Evolutionary conservation across 2,797 vertebrate species (phyloP), one percentile per base, ranked within the genome.

Genomic region (Hoplostethus mediterraneus): DNA sequence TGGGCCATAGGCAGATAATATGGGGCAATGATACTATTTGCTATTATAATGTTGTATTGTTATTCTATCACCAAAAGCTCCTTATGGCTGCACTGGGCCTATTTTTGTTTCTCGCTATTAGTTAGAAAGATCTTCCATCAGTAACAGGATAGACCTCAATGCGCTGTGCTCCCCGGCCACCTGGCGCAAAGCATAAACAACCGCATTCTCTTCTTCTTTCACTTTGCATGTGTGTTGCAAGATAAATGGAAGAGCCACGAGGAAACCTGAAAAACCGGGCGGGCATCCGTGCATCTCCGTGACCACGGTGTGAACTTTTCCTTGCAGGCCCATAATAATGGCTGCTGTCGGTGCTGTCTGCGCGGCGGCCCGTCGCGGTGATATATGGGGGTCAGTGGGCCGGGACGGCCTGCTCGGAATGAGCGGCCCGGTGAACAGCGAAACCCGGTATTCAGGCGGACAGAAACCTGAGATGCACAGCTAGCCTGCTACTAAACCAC

Each of bases 201-300:
- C 56, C 79, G 55, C 81, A 85, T 87, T 91, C 78, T 74, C 71
- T 14, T 31, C 8, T 49, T 57, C 54, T 67, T 61, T 51, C 9
- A 53, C 9, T 64, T 58, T 77, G 65, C 65, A 64, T 76, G 64
- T 57, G 40, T 63, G 48, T 68, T 79, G 92, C 90, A 94, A 96
- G 95, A 97, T 95, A 94, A 95, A 96, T 96, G 90, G 90, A 89
- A 89, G 67, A 51, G 79, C 85, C 89, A 91, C 86, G 87, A 91
- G 94, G 91, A 95, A 98, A 98, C 97, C 96, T 95, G 97, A 98
- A 95, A 95, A 95, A 97, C 96, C 95, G 95, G 96, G 95, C 94
- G 93, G 77, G 86, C 68, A 74, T 80, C 72, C 80, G 83, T 95
- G 95, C 94, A 95, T 95, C 95, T 95, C 94, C 94, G 93, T 96